Conservation (phyloP, 2,113 vertebrate genomes). For the Psilopogon haemacephalus region DNA sequence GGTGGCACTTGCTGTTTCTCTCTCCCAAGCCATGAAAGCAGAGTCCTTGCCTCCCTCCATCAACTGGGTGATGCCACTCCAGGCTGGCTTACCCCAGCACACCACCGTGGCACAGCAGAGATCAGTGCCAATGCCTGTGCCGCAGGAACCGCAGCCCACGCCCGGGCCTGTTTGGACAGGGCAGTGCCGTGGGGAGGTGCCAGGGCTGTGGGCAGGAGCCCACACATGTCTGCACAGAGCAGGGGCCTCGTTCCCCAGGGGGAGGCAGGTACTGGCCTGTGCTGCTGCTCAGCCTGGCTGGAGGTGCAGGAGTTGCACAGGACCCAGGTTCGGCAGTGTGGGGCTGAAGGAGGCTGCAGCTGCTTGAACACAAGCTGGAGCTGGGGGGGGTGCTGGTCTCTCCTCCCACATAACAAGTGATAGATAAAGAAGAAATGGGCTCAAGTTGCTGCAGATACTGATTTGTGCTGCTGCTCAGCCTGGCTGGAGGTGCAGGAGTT, state of each 20-base stretch:
- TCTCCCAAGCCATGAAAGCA: background rate
- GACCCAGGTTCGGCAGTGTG: rapidly evolving
- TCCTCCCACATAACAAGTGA: too few relatives aligned
- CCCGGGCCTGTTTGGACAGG: background rate
- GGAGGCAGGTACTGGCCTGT: background rate
- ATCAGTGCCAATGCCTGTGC: background rate
- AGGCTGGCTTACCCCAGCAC: background rate
- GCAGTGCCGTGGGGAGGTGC: background rate
- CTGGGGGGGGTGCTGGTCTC: too few relatives aligned
- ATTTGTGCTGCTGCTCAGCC: rapidly evolving
- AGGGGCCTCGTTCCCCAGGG: rapidly evolving
- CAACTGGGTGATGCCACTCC: rapidly evolving
- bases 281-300: rapidly evolving
- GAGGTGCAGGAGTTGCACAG: rapidly evolving
- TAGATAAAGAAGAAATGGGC: too few relatives aligned
- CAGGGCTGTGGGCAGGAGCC: background rate
- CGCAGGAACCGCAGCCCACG: rapidly evolving
- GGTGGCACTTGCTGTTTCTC: background rate
- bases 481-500: rapidly evolving
- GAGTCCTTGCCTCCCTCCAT: background rate
- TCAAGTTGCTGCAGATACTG: background rate
- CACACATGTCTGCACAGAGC: background rate
- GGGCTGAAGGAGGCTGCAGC: too few relatives aligned
- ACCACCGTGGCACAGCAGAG: background rate
- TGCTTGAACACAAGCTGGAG: too few relatives aligned